Evolutionary conservation across 2,888 invertebrate species (phyloP).

Genomic region (Drosophila nigricruria): DNA sequence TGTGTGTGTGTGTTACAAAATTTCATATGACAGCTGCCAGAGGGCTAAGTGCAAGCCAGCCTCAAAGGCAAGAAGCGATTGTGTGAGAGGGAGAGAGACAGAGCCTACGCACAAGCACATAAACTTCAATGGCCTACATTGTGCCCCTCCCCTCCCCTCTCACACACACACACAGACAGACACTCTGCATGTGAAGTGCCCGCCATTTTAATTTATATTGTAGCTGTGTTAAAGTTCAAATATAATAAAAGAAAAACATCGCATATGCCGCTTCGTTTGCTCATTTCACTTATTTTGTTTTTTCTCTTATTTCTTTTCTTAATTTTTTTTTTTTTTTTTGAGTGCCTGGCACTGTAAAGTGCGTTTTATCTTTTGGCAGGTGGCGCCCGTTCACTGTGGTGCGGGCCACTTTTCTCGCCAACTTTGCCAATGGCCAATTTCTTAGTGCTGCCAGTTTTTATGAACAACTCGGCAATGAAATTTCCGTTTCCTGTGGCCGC

Average conservation of each 20-base stretch:
- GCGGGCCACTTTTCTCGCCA: conserved; percentile 28
- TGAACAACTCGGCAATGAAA: conserved; percentile 63
- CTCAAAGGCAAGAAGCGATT: conserved; percentile 12
- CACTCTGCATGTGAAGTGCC: conserved; percentile 44
- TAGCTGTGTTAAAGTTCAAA: conserved; percentile 74
- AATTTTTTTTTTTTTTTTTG: conserved; percentile 6
- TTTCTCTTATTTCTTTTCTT: not conserved
- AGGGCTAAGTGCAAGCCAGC: conserved; percentile 52
- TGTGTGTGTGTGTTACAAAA: conserved; percentile 43
- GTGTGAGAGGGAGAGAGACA: not conserved
- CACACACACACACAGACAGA: not conserved
- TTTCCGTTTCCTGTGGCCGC: conserved; percentile 63
- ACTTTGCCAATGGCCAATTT: conserved; percentile 61
- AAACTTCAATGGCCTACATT: conserved; percentile 54
- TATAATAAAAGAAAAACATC: conserved; percentile 66
- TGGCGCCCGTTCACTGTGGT: conserved; percentile 18
- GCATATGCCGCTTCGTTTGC: conserved; percentile 44
- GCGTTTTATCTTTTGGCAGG: conserved; percentile 71
- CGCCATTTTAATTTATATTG: conserved; percentile 78
- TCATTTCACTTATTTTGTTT: conserved; percentile 18
- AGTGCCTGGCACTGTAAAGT: conserved; percentile 55
- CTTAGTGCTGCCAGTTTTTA: conserved; percentile 55
- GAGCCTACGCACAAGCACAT: conserved; percentile 48
- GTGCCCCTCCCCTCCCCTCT: not conserved
- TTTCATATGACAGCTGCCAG: conserved; percentile 62